A percentile compares a stretch with the other conserved stretches of the same genome.
Conservation (phyloP, 2,888 invertebrate species). For the Melieria picta region DNA sequence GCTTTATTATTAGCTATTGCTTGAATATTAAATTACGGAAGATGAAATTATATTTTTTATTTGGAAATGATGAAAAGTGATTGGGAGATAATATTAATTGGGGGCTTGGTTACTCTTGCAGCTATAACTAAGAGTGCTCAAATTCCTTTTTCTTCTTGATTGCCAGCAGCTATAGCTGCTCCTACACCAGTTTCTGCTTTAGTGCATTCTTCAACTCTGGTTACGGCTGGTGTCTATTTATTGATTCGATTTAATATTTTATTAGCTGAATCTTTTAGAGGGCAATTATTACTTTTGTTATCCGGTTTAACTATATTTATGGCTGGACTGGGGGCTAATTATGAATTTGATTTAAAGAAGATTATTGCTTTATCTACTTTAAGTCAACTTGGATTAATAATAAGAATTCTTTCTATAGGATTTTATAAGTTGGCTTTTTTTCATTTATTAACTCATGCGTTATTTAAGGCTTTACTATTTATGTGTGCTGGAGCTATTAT, state of each 20-base stretch:
- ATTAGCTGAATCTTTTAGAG: constrained; percentile 65
- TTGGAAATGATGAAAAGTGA: constrained; percentile 56
- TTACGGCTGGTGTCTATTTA: constrained; percentile 67
- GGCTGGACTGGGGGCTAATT: constrained; percentile 71
- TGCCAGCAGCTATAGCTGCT: constrained; percentile 71
- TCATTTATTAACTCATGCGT: constrained; percentile 77
- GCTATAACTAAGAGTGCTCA: constrained; percentile 82
- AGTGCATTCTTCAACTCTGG: constrained; percentile 80
- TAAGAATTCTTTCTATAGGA: constrained; percentile 63
- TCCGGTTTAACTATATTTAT: constrained; percentile 72
- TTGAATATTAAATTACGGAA: constrained; percentile 70
- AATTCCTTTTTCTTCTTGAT: constrained; percentile 81
- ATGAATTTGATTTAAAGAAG: constrained; percentile 78
- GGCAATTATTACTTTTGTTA: constrained; percentile 69
- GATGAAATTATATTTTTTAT: constrained; percentile 70
- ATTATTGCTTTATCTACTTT: constrained; percentile 76
- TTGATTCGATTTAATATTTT: constrained; percentile 75
- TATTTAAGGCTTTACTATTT: no score
- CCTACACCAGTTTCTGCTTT: constrained; percentile 73
- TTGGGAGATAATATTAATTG: constrained; percentile 66
- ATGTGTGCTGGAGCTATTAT: no score
- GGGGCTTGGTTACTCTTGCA: constrained; percentile 40
- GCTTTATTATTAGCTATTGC: constrained; percentile 72
- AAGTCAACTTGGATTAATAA: no score
- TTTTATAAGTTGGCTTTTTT: constrained; percentile 72